Conservation (phyloP, 1,140 invertebrate genomes). For the Drosophila bipectinata region DNA sequence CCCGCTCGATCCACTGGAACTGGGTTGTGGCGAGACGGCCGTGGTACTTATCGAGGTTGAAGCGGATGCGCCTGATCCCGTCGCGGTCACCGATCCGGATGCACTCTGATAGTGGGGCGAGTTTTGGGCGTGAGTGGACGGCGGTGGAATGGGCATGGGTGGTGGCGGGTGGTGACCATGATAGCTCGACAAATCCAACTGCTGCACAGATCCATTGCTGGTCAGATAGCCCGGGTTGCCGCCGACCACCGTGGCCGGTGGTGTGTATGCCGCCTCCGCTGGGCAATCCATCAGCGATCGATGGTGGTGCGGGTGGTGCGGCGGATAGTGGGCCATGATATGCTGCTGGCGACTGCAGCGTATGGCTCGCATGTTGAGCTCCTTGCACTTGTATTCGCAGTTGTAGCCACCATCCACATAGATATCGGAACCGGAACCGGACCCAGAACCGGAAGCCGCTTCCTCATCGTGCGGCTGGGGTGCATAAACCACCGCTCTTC, state of each 20-base stretch:
- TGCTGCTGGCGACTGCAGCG: constrained; percentile 74
- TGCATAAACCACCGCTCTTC: constrained; percentile 63
- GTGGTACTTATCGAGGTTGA: constrained; percentile 29
- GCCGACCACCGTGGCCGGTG: constrained; percentile 23
- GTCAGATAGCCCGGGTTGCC: constrained; percentile 15
- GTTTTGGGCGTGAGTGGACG: constrained; percentile 32
- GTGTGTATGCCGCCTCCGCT: constrained; percentile 62
- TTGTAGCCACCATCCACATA: constrained; percentile 68
- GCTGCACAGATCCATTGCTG: constrained; percentile 40
- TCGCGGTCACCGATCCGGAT: constrained; percentile 9
- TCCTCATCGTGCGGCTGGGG: constrained; percentile 44
- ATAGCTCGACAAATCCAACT: constrained; percentile 30
- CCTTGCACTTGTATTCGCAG: constrained; percentile 79
- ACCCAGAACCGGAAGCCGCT: constrained; percentile 14
- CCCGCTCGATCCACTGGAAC: constrained; percentile 47
- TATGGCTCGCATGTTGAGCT: constrained; percentile 78
- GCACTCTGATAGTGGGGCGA: constrained; percentile 59
- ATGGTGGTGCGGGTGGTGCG: constrained; percentile 51
- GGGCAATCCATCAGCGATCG: constrained; percentile 57
- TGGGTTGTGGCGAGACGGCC: constrained; percentile 48
- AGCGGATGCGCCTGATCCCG: constrained; percentile 21
- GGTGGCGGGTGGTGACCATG: constrained; percentile 34
- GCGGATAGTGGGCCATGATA: constrained; percentile 40
- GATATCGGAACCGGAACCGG: constrained; percentile 35
- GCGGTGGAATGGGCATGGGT: constrained; percentile 29